These are phyloP conservation scores for Chaetodon auriga DNA, from an alignment of 2,113 vertebrate species.

Conservation along the genomic window DNA sequence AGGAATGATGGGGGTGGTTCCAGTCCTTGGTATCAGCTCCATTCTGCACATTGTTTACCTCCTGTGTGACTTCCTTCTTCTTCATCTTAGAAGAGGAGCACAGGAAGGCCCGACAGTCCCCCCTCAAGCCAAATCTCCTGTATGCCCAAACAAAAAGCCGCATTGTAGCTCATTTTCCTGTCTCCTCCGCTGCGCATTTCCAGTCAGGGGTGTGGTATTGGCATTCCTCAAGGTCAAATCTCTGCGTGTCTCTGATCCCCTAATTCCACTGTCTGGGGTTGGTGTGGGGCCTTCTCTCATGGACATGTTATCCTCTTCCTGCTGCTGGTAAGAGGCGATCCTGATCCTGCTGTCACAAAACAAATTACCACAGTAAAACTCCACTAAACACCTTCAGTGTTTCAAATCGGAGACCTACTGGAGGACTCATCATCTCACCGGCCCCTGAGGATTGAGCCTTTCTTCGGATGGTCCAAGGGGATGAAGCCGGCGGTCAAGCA, in stretches of 20 bases:
- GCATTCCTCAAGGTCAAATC: conserved; percentile 77
- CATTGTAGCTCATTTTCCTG: conserved; percentile 85
- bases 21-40: conserved; percentile 73
- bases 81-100: conserved; percentile 84
- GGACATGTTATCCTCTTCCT: conserved; percentile 81
- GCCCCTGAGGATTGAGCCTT: not conserved
- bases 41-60: conserved; percentile 84
- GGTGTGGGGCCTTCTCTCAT: conserved; percentile 52
- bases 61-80: conserved; percentile 86
- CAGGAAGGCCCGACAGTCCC: conserved; percentile 82
- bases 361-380: conserved; percentile 48
- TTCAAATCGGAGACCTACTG: conserved; percentile 42
- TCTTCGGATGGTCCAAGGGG: not conserved
- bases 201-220: conserved; percentile 51
- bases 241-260: conserved; percentile 70
- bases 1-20: conserved; percentile 74
- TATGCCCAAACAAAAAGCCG: conserved; percentile 84
- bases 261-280: conserved; percentile 37
- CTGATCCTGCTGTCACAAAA: conserved; percentile 47
- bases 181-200: conserved; percentile 67
- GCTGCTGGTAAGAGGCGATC: conserved; percentile 38
- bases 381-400: conserved; percentile 52
- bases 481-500: not conserved
- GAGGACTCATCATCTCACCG: conserved; percentile 47
- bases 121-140: conserved; percentile 75